Evolutionary conservation across 1,140 invertebrate species (phyloP).

Genomic region (Panagrolaimus sp.): DNA sequence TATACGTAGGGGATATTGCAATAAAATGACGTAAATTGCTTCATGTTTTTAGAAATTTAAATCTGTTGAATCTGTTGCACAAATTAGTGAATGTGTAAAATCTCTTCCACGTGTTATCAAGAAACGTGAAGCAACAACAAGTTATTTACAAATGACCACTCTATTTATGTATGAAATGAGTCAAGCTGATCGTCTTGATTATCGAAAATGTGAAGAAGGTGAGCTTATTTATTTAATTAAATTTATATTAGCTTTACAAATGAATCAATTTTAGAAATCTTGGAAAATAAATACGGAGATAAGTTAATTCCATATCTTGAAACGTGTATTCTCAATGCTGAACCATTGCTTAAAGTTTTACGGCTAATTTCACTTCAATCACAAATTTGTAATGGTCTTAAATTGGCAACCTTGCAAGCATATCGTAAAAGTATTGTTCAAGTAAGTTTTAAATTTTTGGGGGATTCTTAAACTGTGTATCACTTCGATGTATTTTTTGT

Average conservation of each 20-base stretch:
- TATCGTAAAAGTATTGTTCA: background rate
- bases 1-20: no score
- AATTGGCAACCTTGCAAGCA: background rate
- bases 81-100: constrained; percentile 6
- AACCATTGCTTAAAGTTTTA: background rate
- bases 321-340: background rate
- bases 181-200: background rate
- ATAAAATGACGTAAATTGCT: no score
- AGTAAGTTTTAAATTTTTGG: no score
- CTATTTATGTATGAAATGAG: background rate
- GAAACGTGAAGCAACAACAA: background rate
- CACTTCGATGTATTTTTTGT: no score
- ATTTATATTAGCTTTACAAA: background rate
- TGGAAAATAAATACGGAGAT: constrained; percentile 5
- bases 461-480: no score
- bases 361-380: constrained; percentile 7
- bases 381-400: constrained; percentile 7
- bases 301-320: background rate
- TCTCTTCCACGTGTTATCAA: background rate
- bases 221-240: background rate
- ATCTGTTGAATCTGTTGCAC: constrained; percentile 1
- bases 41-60: background rate
- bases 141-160: background rate
- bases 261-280: constrained; percentile 1
- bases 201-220: background rate